Conservation (phyloP, 2,797 vertebrate species). For the Schizopygopsis malacanthus region DNA sequence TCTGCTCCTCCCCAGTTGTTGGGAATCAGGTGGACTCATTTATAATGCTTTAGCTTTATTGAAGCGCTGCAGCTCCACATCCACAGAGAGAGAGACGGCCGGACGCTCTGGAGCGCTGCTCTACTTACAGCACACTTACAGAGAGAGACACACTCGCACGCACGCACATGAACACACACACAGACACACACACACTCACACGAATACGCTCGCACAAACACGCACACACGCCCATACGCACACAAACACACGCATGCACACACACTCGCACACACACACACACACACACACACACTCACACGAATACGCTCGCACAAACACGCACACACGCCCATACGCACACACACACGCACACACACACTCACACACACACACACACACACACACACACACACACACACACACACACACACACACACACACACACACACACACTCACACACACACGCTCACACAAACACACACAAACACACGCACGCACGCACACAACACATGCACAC, state of each 20-base stretch:
- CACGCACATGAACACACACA: background rate
- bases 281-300: too few relatives aligned
- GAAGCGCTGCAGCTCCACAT: conserved; percentile 15
- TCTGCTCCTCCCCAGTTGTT: conserved; percentile 65
- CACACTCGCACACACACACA: background rate
- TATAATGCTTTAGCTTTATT: conserved; percentile 57
- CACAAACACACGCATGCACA: too few relatives aligned
- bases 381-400: too few relatives aligned
- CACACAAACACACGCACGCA: background rate
- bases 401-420: too few relatives aligned
- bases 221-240: background rate
- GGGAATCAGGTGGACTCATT: conserved; percentile 59
- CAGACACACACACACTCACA: too few relatives aligned
- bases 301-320: accelerated
- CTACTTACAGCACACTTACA: background rate
- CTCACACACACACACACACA: too few relatives aligned
- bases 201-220: too few relatives aligned
- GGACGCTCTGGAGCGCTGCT: background rate
- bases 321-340: too few relatives aligned
- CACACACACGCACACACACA: too few relatives aligned
- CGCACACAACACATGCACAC: too few relatives aligned
- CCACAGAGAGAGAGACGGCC: background rate
- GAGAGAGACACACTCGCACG: background rate
- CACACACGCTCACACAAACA: background rate
- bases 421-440: too few relatives aligned